Base-by-base conservation (phyloP, 2,888 invertebrate genomes). In the Halictus quadricinctus region DNA sequence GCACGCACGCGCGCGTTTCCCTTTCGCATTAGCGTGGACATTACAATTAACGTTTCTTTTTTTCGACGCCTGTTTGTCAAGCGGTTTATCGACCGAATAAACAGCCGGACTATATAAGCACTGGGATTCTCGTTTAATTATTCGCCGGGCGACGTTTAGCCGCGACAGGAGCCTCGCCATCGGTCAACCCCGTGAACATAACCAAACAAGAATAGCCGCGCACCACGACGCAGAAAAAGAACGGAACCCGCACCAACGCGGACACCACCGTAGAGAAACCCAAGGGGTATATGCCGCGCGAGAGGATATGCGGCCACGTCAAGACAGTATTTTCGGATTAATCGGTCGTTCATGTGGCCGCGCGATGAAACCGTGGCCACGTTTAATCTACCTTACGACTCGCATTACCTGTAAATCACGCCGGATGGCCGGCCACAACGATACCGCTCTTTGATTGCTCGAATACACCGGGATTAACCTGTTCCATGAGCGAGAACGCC, bases 251-350 rank as follows among this genome's bases (percentile, higher is more conserved):
- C 54, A 54, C 54, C 54, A 8, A 54, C 54, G 54, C 54, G 10
- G 21, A 54, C 54, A 54, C 54, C 54, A 54, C n/a, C 54, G 54
- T 54, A 54, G 64, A 36, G 54, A 60, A 25, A 25, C 54, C 54
- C 21, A 2, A 60, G 15, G 60, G 60, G 60, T 60, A 60, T 60
- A 60, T 13, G 25, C 60, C 13, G 25, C 5, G 72, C 54, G 58
- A 66, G 72, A 76, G 41, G 69, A 69, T 46, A n/a, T n/a, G 48
- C 69, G 21, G 48, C 69, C 48, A 80, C 82, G 73, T 78, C 88
- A 88, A 91, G 91, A 92, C 92, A 91, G 91, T 91, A 91, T 93
- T 93, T 93, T 92, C 88, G 91, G 92, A 93, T 93, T 93, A 93
- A 92, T 90, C 92, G 91, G 89, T 90, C 93, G 91, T 93, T 93